These are phyloP conservation scores for Ditylenchus dipsaci DNA, from an alignment of 1,140 invertebrate species.

Conservation along the genomic window DNA sequence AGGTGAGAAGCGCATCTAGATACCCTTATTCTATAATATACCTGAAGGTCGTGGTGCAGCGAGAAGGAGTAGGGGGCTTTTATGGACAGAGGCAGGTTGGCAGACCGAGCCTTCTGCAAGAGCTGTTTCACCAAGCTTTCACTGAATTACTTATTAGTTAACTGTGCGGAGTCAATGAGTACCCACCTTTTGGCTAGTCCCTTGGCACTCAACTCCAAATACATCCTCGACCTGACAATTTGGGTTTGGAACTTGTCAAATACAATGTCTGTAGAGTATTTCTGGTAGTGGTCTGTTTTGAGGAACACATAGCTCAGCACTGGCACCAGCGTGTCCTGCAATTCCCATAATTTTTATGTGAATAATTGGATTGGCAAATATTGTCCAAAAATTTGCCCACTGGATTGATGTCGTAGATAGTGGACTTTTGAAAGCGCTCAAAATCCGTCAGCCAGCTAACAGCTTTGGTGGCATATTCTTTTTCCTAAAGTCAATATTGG, in stretches of 20 bases:
- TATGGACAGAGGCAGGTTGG: slow-evolving; percentile 21
- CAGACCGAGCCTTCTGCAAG: slow-evolving; percentile 15
- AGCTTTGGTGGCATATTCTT: slow-evolving; percentile 33
- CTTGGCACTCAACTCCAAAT: slow-evolving; percentile 39
- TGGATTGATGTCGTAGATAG: slow-evolving; percentile 33
- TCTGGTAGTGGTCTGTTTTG: slow-evolving; percentile 20
- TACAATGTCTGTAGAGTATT: slow-evolving; percentile 37
- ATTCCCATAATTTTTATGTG: no score
- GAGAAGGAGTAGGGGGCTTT: slow-evolving; percentile 31
- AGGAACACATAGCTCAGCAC: slow-evolving; percentile 39
- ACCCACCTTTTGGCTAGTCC: slow-evolving; percentile 29
- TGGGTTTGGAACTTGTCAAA: slow-evolving; percentile 37
- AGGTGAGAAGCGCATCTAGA: no score
- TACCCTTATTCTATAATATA: no score
- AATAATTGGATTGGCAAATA: no score
- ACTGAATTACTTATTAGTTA: no score
- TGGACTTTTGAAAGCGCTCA: slow-evolving; percentile 34
- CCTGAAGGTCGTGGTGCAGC: slow-evolving; percentile 35
- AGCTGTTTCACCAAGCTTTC: slow-evolving; percentile 25
- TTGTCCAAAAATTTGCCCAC: slow-evolving; percentile 2
- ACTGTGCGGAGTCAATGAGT: no score
- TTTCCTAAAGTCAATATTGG: slow-evolving; percentile 15
- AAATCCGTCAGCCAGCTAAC: slow-evolving; percentile 44
- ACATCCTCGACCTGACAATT: slow-evolving; percentile 42
- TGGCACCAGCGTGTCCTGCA: slow-evolving; percentile 38